Evolutionary conservation across 2,797 vertebrate species (phyloP).

Genomic region (Lerista edwardsae): DNA sequence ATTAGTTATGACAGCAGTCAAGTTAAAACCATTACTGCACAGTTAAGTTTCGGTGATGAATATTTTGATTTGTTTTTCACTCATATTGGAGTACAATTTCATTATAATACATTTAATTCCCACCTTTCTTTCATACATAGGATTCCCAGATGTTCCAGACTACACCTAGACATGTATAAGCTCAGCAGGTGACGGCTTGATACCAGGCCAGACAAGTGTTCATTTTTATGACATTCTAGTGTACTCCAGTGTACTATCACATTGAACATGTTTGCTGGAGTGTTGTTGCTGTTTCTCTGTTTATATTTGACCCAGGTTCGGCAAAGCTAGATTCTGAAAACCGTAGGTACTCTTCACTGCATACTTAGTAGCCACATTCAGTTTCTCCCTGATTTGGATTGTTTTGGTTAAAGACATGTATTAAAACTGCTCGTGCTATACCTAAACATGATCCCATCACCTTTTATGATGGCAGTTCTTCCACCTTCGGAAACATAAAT

Average conservation of each 20-base stretch:
- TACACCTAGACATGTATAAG: too few relatives aligned
- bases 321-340: not conserved
- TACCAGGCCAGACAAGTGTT: too few relatives aligned
- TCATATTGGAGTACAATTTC: too few relatives aligned
- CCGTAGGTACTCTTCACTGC: not conserved
- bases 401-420: not conserved
- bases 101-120: too few relatives aligned
- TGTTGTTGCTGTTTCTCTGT: not conserved
- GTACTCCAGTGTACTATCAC: not conserved
- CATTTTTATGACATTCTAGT: not conserved
- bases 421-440: not conserved
- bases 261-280: not conserved
- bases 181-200: too few relatives aligned
- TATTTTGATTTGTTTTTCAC: not conserved
- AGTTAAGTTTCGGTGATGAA: not conserved
- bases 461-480: slow-evolving; percentile 42
- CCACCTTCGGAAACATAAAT: slow-evolving; percentile 43
- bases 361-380: not conserved
- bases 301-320: not conserved
- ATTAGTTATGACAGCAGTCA: not conserved
- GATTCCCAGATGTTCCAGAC: too few relatives aligned
- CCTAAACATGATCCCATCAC: slow-evolving; percentile 19
- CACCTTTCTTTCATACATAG: too few relatives aligned
- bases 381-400: slow-evolving; percentile 20
- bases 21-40: not conserved